Conservation (phyloP, 2,888 invertebrate species). For the Malacosoma neustria region DNA sequence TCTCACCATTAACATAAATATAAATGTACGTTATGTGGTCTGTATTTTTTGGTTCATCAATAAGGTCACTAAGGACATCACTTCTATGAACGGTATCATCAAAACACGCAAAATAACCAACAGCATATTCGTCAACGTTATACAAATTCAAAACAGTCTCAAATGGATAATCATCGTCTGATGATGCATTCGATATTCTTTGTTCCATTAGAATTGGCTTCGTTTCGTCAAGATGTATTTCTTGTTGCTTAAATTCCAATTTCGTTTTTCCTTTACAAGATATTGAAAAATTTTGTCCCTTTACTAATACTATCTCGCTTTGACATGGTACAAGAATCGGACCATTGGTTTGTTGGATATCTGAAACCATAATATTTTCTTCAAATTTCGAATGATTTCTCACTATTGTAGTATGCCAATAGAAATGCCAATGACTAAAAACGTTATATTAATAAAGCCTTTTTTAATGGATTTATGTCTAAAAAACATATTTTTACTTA, state of each 20-base stretch:
- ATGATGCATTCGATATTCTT: slow-evolving; percentile 10
- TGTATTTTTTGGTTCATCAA: slow-evolving; percentile 46
- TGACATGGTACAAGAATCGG: slow-evolving; percentile 42
- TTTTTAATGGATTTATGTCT: no score
- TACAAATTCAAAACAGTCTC: slow-evolving; percentile 57
- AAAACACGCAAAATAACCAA: slow-evolving; percentile 74
- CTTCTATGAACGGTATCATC: slow-evolving; percentile 44
- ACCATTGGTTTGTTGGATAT: slow-evolving; percentile 38
- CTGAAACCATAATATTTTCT: slow-evolving; percentile 42
- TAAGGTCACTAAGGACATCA: slow-evolving; percentile 33
- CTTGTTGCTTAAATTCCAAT: slow-evolving; percentile 49
- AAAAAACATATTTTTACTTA: no score
- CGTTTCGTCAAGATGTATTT: slow-evolving; percentile 38
- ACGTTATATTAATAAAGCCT: no score
- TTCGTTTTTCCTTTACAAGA: slow-evolving; percentile 40
- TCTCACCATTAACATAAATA: slow-evolving; percentile 64
- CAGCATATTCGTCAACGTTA: slow-evolving; percentile 55
- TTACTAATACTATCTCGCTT: slow-evolving; percentile 49
- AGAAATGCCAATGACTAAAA: no score
- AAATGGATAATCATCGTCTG: slow-evolving; percentile 38
- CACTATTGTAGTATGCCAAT: no score
- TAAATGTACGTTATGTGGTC: slow-evolving; percentile 52
- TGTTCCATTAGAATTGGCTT: slow-evolving; percentile 22
- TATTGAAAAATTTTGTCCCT: slow-evolving; percentile 53
- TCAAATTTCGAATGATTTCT: not conserved